phyloP scores from a whole-genome alignment of 2,113 vertebrate genomes.

The Xiphophorus hellerii region DNA sequence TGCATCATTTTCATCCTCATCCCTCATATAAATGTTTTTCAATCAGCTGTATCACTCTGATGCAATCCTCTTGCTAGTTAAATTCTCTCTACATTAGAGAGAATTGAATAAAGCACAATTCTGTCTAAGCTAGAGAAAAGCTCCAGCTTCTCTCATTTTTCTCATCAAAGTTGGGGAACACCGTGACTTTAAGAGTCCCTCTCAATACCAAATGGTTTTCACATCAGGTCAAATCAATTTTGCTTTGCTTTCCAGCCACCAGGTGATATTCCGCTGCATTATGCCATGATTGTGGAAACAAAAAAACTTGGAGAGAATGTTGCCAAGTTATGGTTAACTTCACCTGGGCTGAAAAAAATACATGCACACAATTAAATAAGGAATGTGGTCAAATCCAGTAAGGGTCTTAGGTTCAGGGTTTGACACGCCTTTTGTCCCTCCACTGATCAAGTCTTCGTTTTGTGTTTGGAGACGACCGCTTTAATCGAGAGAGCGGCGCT shows the following conservation, averaged over 20 bases:
- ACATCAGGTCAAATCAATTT: slow-evolving; percentile 48
- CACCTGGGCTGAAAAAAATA: not conserved
- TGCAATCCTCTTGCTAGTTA: no score
- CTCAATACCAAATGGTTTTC: slow-evolving; percentile 50
- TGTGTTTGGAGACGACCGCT: slow-evolving; percentile 52
- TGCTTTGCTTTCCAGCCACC: slow-evolving; percentile 38
- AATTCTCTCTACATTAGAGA: no score
- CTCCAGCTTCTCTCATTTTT: not conserved
- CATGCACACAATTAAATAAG: not conserved
- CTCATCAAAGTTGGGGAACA: slow-evolving; percentile 24
- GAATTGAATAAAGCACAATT: no score
- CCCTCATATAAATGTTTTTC: no score
- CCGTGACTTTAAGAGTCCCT: slow-evolving; percentile 43
- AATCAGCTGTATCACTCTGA: no score
- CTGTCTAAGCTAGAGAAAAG: no score
- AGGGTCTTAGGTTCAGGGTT: slow-evolving; percentile 21
- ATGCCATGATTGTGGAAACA: slow-evolving; percentile 34
- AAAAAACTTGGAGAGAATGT: not conserved
- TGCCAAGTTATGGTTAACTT: slow-evolving; percentile 17
- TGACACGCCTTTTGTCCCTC: slow-evolving; percentile 32
- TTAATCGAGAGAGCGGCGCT: slow-evolving; percentile 27
- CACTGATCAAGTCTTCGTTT: slow-evolving; percentile 39
- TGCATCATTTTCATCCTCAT: no score
- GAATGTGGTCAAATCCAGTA: not conserved
- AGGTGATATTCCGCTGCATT: slow-evolving; percentile 44